Evolutionary conservation across 2,113 vertebrate genomes (phyloP).

Genomic region (Chaenocephalus aceratus): DNA sequence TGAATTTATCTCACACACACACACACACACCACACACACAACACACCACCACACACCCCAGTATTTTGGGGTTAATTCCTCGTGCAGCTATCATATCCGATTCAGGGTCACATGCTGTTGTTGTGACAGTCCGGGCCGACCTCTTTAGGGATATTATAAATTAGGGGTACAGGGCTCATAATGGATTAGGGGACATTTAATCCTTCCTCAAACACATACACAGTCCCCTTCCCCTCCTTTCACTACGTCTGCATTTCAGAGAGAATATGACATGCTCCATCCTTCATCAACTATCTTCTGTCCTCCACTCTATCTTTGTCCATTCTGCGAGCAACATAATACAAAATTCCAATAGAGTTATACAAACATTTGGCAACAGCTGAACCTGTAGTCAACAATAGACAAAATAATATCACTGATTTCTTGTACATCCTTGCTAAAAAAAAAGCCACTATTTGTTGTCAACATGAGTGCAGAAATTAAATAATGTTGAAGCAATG

Average conservation of each 20-base stretch:
- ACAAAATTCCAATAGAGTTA: slow-evolving; percentile 44
- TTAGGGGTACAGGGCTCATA: slow-evolving; percentile 37
- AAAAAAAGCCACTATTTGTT: not conserved
- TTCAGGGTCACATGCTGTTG: slow-evolving; percentile 43
- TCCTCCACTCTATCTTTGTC: not conserved
- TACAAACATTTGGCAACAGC: slow-evolving; percentile 23
- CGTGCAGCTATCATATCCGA: not conserved
- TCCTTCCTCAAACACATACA: slow-evolving; percentile 42
- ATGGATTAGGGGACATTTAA: slow-evolving; percentile 57
- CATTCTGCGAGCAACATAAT: not conserved
- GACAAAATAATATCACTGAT: not conserved
- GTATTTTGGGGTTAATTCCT: slow-evolving; percentile 47
- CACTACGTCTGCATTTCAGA: not conserved
- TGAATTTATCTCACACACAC: too few species aligned
- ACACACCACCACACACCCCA: too few species aligned
- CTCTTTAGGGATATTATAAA: slow-evolving; percentile 36
- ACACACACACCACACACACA: accelerated
- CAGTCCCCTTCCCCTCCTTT: too few species aligned
- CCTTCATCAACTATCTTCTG: slow-evolving; percentile 1
- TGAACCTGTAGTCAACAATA: not conserved
- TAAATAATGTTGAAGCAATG: not conserved
- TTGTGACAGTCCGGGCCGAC: slow-evolving; percentile 28
- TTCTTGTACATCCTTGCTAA: not conserved
- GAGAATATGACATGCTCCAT: slow-evolving; percentile 4
- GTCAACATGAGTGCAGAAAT: not conserved